Base-by-base conservation (phyloP, 2,888 invertebrate genomes). In the Drosophila fungiperda region DNA sequence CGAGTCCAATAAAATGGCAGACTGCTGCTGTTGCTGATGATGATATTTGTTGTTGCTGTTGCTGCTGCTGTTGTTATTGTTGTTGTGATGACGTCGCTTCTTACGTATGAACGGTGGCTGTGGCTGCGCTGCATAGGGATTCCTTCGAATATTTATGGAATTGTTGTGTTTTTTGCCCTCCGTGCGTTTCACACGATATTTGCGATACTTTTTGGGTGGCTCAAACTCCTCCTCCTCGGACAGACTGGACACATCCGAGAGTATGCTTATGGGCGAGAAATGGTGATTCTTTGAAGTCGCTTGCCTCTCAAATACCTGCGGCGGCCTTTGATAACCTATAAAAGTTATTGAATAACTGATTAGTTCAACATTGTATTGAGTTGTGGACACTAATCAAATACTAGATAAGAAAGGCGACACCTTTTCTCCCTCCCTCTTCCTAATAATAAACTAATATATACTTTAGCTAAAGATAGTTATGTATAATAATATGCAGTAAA, bases 241-340 rank as follows among this genome's bases (percentile, higher is more conserved):
- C 50, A 63, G 54, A 49, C 85, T 87, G 5, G 85, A 78, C 17
- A 85, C 77, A 69, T 87, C 89, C 35, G 87, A 90, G 0, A 83
- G 68, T 29, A 80, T 68, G 29, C 42, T 73, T 8, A 77, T 70
- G 5, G 86, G 70, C 0, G 74, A 55, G n/a, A 85, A 83, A 42
- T 71, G 58, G 23, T 54, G 71, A 55, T 72, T 76, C 0, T 66
- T 55, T n/a, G 17, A 26, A 3, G 58, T 2, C 2, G 57, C 8
- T n/a, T 40, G 42, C 26, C 68, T 73, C 7, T 66, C 66, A 2
- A 62, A 52, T 17, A n/a, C 42, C 20, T 38, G 60, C 6, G 67
- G 57, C 4, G 67, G 66, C 29, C 73, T 60, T 6, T 77, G 72
- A 66, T 87, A 89, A 64, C 53, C 85, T 85, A 50, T 1, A 73